Evolutionary conservation across 2,113 vertebrate species (phyloP).

Genomic region (Rhegmatorhina hoffmannsi): DNA sequence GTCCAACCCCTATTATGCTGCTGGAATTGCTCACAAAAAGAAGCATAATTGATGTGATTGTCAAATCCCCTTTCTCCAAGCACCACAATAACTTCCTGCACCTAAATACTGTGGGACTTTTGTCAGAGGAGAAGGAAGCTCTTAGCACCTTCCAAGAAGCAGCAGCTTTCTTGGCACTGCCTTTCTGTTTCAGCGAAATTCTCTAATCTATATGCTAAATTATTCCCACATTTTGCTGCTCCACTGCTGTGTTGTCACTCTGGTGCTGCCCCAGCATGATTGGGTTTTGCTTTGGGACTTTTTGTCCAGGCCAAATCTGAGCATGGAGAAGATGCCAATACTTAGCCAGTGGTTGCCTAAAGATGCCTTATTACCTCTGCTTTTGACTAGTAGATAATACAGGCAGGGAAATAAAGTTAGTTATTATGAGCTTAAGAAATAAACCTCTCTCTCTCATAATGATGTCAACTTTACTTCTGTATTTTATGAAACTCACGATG

Average conservation of each 20-base stretch:
- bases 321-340: not conserved
- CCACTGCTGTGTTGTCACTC: not conserved
- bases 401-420: not conserved
- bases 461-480: not conserved
- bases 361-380: not conserved
- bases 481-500: not conserved
- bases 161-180: not conserved
- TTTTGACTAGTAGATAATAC: not conserved
- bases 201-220: conserved; percentile 26
- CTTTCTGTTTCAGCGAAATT: not conserved
- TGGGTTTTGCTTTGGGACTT: not conserved
- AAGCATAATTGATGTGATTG: not conserved
- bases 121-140: not conserved
- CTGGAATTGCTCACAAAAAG: not conserved
- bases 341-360: not conserved
- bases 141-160: not conserved
- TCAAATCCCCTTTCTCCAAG: not conserved
- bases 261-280: not conserved
- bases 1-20: not conserved
- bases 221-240: not conserved
- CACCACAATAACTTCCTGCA: not conserved
- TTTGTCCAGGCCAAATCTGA: not conserved
- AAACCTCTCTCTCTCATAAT: not conserved
- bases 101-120: not conserved
- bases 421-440: not conserved